Base-by-base conservation (phyloP, 2,113 vertebrate species). In the Gila orcuttii region DNA sequence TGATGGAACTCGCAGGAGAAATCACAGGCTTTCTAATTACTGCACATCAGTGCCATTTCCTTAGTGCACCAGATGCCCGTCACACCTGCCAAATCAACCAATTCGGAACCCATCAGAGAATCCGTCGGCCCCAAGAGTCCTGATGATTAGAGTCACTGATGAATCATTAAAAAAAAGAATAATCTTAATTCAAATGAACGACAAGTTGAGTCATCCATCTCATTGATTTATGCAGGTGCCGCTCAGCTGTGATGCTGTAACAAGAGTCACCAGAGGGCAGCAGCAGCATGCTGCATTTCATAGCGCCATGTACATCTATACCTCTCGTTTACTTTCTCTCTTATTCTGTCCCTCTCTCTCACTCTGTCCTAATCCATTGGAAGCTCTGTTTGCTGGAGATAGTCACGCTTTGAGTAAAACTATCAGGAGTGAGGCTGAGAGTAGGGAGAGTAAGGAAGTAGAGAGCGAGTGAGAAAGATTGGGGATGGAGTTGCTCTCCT, bases 321-420 rank as follows among this genome's bases (percentile, higher is more conserved):
- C 12, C 36, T 42, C 64, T 68, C 39, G 2, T 69, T 69, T 3
- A 25, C 79, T 31, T 50, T 77, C 83, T 66, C 25, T 25, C 23
- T 52, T n/a, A 23, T n/a, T 52, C 73, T 36, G 6, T 55, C 71
- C 47, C 23, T 62, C 75, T 59, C 52, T 42, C 57, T 31, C 36
- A 60, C 39, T 52, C 80, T 55, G 3, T 76, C 87, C 88, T 92
- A 94, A 94, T 95, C 93, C 94, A 84, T 88, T 85, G 75, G 89
- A 36, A 45, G 87, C 90, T 93, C 93, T 95, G 95, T 92, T 89
- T 88, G 90, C 39, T 84, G 86, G 85, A 94, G 93, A 94, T 95
- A 94, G 94, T 95, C 95, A 95, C 92, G 93, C 91, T 94, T 86
- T 74, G 89, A 88, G 91, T 93, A 93, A 94, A 92, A 92, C 90